Evolutionary conservation across 2,113 vertebrate species (phyloP).

Genomic region (Acrocephalus arundinaceus): DNA sequence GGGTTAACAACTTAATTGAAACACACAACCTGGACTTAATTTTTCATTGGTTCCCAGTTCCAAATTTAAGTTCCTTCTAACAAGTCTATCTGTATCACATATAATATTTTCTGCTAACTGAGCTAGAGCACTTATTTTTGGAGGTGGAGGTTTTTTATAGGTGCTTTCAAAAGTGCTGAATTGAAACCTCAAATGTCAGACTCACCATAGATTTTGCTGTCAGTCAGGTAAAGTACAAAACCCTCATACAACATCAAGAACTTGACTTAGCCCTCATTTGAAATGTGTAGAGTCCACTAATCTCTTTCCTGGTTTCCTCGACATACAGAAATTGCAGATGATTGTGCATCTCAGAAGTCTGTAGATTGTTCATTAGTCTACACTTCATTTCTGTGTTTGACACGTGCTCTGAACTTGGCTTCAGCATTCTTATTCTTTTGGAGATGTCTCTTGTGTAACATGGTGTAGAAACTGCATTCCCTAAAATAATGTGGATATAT

Average conservation of each 20-base stretch:
- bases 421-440: background rate
- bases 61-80: background rate
- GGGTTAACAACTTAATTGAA: background rate
- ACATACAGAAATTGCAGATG: background rate
- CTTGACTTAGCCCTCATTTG: slow-evolving; percentile 51
- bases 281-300: slow-evolving; percentile 8
- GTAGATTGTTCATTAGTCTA: background rate
- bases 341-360: background rate
- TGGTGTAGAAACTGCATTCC: background rate
- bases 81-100: background rate
- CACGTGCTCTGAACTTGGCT: background rate
- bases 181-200: slow-evolving; percentile 67
- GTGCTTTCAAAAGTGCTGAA: slow-evolving; percentile 18
- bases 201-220: slow-evolving; percentile 49
- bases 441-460: background rate
- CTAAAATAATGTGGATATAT: background rate
- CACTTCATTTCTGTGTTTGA: background rate
- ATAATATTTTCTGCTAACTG: background rate
- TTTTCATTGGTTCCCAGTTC: background rate
- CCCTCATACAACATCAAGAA: slow-evolving; percentile 26
- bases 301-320: background rate
- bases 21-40: background rate
- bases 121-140: background rate
- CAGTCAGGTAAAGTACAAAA: slow-evolving; percentile 26
- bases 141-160: background rate